Conservation (phyloP, 2,888 invertebrate species). For the Pyrocoelia pectoralis region DNA sequence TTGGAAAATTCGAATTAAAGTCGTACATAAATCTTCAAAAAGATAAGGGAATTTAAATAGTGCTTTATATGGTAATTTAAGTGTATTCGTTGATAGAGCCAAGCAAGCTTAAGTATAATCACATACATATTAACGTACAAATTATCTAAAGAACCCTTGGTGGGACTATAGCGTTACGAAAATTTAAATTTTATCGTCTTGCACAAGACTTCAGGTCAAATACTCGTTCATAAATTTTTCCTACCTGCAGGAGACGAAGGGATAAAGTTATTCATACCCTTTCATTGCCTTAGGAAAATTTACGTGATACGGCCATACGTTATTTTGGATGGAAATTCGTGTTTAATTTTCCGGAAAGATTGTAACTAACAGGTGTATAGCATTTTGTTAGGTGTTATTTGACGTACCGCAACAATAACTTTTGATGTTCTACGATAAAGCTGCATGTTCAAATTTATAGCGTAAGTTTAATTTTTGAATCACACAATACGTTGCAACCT, state of each 20-base stretch:
- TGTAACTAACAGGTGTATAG: no score
- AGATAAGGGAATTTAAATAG: slow-evolving; percentile 19
- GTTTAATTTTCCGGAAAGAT: no score
- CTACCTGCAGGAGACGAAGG: neutral
- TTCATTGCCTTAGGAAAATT: neutral
- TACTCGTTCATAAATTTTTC: slow-evolving; percentile 18
- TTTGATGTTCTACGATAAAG: no score
- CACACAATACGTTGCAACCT: no score
- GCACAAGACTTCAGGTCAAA: slow-evolving; percentile 7
- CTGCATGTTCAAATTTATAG: no score
- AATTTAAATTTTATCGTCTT: slow-evolving; percentile 8
- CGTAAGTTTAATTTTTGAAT: no score
- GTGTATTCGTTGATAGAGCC: slow-evolving; percentile 19
- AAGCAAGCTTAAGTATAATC: slow-evolving; percentile 19
- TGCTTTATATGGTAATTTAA: slow-evolving; percentile 24
- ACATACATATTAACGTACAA: slow-evolving; percentile 19
- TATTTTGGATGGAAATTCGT: no score
- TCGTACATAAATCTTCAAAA: slow-evolving; percentile 13
- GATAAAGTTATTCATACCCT: neutral
- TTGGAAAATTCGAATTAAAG: slow-evolving; percentile 6
- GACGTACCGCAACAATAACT: no score
- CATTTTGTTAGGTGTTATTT: no score
- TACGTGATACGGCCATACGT: no score
- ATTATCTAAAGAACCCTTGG: slow-evolving; percentile 17
- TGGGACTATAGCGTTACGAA: neutral